Evolutionary conservation across 2,113 vertebrate species (phyloP).

Genomic region (Thamnophis sirtalis): DNA sequence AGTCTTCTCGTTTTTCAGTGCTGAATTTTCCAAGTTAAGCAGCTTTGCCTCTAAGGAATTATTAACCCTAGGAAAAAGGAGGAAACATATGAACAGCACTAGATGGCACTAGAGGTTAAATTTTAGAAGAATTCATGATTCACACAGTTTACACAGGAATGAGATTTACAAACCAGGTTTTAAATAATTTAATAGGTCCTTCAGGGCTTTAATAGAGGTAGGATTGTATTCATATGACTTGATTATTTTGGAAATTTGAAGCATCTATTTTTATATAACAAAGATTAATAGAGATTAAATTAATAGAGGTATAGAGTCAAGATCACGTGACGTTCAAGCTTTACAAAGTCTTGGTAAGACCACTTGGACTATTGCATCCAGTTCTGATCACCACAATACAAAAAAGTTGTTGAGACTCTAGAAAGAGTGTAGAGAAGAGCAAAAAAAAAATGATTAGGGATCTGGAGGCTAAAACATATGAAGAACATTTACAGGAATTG

Average conservation of each 20-base stretch:
- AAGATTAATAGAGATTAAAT: background rate
- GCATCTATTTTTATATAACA: background rate
- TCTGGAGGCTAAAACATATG: too few relatives aligned
- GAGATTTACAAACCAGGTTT: background rate
- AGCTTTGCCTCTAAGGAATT: constrained; percentile 43
- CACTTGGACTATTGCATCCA: too few relatives aligned
- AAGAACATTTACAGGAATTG: too few relatives aligned
- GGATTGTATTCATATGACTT: background rate
- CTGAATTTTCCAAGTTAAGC: rapidly evolving
- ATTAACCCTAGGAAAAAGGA: constrained; percentile 23
- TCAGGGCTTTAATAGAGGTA: background rate
- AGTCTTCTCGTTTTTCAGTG: constrained; percentile 41
- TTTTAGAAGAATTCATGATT: background rate
- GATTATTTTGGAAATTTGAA: background rate
- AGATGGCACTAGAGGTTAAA: rapidly evolving
- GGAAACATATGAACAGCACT: background rate
- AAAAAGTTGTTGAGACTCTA: too few relatives aligned
- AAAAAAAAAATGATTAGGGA: too few relatives aligned
- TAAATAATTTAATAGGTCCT: background rate
- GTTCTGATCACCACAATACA: too few relatives aligned
- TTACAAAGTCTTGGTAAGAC: too few relatives aligned
- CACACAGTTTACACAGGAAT: background rate
- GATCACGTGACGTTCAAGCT: too few relatives aligned
- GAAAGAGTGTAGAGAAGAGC: too few relatives aligned
- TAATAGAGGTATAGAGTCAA: too few relatives aligned